Percentiles rank a stretch among this genome's conserved stretches.
These are phyloP conservation scores for Rhynchotus rufescens DNA, from an alignment of 2,797 vertebrate species.

Conservation along the genomic window DNA sequence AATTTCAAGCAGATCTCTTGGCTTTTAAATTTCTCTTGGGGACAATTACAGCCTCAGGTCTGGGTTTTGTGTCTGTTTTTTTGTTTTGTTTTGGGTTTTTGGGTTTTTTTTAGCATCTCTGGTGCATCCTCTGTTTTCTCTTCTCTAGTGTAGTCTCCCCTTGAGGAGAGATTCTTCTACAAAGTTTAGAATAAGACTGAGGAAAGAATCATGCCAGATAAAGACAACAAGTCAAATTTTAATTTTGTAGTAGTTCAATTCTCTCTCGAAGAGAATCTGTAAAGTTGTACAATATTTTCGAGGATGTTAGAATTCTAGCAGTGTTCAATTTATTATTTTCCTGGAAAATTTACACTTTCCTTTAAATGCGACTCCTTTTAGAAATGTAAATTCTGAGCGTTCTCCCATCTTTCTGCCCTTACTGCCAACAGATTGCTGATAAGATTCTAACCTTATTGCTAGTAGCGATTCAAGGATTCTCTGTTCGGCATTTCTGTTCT, in stretches of 20 bases:
- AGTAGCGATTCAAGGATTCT: neutral
- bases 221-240: neutral
- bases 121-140: neutral
- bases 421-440: neutral
- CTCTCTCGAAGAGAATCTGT: neutral
- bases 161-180: neutral
- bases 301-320: neutral
- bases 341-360: neutral
- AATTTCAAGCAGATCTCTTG: conserved; percentile 34
- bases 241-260: neutral
- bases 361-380: neutral
- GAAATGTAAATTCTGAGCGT: neutral
- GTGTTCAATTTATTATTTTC: neutral
- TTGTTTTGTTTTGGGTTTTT: too few relatives aligned
- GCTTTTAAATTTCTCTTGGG: conserved; percentile 9
- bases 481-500: neutral
- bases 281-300: neutral
- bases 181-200: neutral
- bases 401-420: neutral
- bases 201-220: neutral
- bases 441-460: neutral
- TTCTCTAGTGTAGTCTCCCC: neutral
- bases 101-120: neutral
- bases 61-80: neutral
- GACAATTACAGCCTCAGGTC: neutral